Evolutionary conservation across 2,888 invertebrate species (phyloP), one percentile per base, ranked within the genome.

Genomic region (Pterostichus madidus): DNA sequence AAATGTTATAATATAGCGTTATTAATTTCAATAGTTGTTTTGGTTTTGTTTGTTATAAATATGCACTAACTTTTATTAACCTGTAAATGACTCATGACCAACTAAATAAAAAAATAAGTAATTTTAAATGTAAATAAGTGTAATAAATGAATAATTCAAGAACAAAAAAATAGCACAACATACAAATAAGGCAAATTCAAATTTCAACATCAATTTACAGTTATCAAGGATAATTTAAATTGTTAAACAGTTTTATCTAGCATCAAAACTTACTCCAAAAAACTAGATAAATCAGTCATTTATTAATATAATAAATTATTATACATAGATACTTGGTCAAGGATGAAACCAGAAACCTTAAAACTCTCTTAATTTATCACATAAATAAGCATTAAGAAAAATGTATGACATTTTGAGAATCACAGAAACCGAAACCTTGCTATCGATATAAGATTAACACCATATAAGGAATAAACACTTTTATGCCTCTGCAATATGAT

Each of bases 401-500:
- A 73, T 46, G 5, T 31, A 17, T 17, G 15, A 78, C 56, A 78
- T 78, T 53, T 78, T 78, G 77, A 78, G 77, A 44, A 78, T 8
- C 56, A 39, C 59, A 59, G 15, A 5, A 32, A 56, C 6, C 11
- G n/a, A 39, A 44, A 78, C 77, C 77, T 78, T 78, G 77, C 53
- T 35, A 59, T 73, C 49, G n/a, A 1, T 53, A 11, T 78, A 59
- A 17, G 73, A 24, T 73, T 78, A 53, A 53, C 15, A 59, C 77
- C 77, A 78, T 17, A 78, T 78, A 59, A 15, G 77, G 77, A 59
- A 78, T 56, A 78, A 59, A 78, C 35, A 44, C 8, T 78, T 56
- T 59, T 56, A 59, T 56, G 15, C 7, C 77, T 8, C 10, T 56
- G 35, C 77, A 56, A 53, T 78, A 78, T 78, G 77, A 78, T 78